These are phyloP conservation scores for Boloria euphrosyne DNA, from an alignment of 2,888 invertebrate genomes.

Conservation along the genomic window DNA sequence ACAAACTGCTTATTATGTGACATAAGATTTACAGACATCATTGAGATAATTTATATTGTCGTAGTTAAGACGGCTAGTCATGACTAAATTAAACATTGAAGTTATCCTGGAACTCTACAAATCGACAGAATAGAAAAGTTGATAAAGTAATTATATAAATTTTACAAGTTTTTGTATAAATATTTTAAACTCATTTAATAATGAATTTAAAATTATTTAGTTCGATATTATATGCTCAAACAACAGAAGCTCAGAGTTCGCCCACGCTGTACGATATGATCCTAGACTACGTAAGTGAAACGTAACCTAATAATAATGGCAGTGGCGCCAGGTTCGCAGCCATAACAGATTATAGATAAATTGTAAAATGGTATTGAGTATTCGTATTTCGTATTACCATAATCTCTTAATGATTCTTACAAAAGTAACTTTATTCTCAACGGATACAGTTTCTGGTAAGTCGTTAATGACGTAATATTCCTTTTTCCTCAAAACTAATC, in stretches of 20 bases:
- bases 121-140: not conserved
- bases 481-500: not conserved
- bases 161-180: too few species aligned
- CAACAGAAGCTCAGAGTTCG: conserved; percentile 39
- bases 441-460: not conserved
- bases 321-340: conserved; percentile 63
- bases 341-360: conserved; percentile 67
- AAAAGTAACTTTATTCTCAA: too few species aligned
- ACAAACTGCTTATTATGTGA: conserved; percentile 35
- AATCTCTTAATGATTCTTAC: conserved; percentile 13
- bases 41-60: conserved; percentile 21
- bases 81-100: conserved; percentile 1
- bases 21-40: conserved; percentile 34
- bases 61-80: not conserved
- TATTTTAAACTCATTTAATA: too few species aligned
- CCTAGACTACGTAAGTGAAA: conserved; percentile 45
- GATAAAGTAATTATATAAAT: not conserved
- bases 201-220: conserved; percentile 14
- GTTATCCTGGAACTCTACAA: not conserved
- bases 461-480: conserved; percentile 13
- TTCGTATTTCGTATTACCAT: conserved; percentile 15
- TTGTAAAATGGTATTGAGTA: conserved; percentile 44
- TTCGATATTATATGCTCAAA: conserved; percentile 35
- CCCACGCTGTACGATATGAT: conserved; percentile 43
- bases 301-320: conserved; percentile 63